A percentile compares a stretch with the other conserved stretches of the same genome.
Evolutionary conservation across 2,113 vertebrate genomes (phyloP).

Genomic region (Muscicapa adusta): DNA sequence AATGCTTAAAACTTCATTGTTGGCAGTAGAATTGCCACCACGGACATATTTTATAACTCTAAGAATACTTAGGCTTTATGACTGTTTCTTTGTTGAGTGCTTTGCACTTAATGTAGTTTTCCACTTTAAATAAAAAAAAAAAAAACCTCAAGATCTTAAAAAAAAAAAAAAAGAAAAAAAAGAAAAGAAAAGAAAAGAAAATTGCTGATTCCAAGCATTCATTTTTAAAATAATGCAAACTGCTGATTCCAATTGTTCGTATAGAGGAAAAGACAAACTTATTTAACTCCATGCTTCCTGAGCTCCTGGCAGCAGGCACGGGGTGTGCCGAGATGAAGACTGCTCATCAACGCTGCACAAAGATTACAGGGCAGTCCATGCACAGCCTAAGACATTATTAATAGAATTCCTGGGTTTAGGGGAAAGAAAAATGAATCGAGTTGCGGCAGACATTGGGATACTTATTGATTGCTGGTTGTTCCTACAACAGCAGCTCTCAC

Average conservation of each 20-base stretch:
- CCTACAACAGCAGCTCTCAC: not conserved
- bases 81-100: slow-evolving; percentile 80
- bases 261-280: slow-evolving; percentile 66
- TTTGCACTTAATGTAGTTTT: slow-evolving; percentile 83
- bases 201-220: slow-evolving; percentile 81
- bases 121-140: slow-evolving; percentile 83
- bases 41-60: slow-evolving; percentile 86
- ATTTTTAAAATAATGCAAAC: slow-evolving; percentile 82
- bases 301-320: not conserved
- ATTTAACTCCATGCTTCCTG: slow-evolving; percentile 78
- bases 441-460: not conserved
- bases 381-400: not conserved
- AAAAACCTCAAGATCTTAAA: slow-evolving; percentile 64
- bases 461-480: not conserved
- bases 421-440: not conserved
- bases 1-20: slow-evolving; percentile 87
- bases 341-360: not conserved
- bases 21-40: slow-evolving; percentile 83
- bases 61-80: slow-evolving; percentile 85
- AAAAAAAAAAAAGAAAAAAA: slow-evolving; percentile 58
- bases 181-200: slow-evolving; percentile 64
- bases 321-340: not conserved
- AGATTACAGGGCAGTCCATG: not conserved
- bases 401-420: not conserved
- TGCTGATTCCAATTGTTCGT: slow-evolving; percentile 82